Conservation (phyloP, 2,797 vertebrate genomes). For the Dermochelys coriacea region DNA sequence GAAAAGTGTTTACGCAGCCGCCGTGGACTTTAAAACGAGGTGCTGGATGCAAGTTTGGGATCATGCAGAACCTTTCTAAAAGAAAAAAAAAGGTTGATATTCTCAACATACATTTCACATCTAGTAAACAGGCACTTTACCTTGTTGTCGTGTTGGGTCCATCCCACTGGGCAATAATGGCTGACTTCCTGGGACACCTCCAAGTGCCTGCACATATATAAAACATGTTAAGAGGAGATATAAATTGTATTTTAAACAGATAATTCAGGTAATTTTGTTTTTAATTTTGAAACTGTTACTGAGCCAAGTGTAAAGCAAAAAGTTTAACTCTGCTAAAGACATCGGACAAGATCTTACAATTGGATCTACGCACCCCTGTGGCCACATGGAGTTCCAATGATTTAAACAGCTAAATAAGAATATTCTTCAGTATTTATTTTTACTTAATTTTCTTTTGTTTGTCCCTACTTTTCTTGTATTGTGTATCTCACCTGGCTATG, state of each 20-base stretch:
- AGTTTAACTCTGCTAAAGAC: background rate
- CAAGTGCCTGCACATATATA: conserved; percentile 87
- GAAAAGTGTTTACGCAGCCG: background rate
- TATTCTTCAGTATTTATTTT: background rate
- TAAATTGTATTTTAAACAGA: background rate
- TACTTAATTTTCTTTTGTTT: background rate
- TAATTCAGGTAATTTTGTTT: background rate
- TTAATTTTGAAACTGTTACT: background rate
- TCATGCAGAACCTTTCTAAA: background rate
- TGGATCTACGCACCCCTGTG: background rate
- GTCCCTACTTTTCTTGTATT: background rate
- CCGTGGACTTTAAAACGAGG: background rate
- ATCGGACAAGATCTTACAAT: background rate
- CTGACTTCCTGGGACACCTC: conserved; percentile 94
- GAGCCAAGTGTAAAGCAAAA: background rate
- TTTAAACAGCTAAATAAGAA: background rate
- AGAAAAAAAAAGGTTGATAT: background rate
- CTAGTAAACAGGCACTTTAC: conserved; percentile 73
- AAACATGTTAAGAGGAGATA: background rate
- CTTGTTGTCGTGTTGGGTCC: conserved; percentile 97
- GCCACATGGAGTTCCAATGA: background rate
- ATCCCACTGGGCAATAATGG: conserved; percentile 94
- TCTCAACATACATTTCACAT: background rate
- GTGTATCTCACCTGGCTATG: background rate
- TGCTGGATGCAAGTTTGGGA: fast-evolving